Base-by-base conservation (phyloP, 2,113 vertebrate species). In the Microcebus ravelobensis region DNA sequence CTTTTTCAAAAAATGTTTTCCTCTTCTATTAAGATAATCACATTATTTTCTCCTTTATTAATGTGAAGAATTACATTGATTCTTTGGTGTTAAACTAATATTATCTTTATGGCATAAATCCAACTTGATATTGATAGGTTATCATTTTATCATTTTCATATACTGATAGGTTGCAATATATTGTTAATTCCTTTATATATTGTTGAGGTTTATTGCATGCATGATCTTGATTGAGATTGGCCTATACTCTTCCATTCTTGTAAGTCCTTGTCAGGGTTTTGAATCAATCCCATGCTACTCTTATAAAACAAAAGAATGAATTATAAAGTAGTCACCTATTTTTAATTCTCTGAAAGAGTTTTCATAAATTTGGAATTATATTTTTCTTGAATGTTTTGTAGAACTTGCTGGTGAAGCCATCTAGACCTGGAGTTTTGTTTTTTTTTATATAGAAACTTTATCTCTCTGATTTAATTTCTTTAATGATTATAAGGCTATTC, bases 11-110 rank as follows among this genome's bases (percentile, higher is more conserved):
- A 7, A 18, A 27, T 50, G 70, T 34, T 50, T 76, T 20, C 67
- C 73, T 87, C 5, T 57, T 74, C 27, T 79, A 50, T 83, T 79
- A 86, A 73, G 61, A 86, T 94, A 48, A 90, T 73, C 20, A 55
- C 17, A 45, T 90, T 55, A 77, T 85, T 85, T 94, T 89, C 61
- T 79, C 23, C n/a, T 36, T 94, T 76, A 81, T 87, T 87, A 90
- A 70, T 34, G 21, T 67, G 48, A 42, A 95, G 8, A 85, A 77
- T 77, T 77, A 34, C 5, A 77, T 23, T 86, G 71, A 55, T 82
- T 71, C 85, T 67, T 36, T 87, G 52, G 20, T 42, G 11, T 34
- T 87, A 50, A 94, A 87, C 55, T 94, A 65, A 29, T 73, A n/a
- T 71, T 94, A 31, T 9, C 87, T 83, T 57, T 31, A 36, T 96